phyloP scores from a whole-genome alignment of 1,140 invertebrate genomes.

The Coenobita brevimanus region DNA sequence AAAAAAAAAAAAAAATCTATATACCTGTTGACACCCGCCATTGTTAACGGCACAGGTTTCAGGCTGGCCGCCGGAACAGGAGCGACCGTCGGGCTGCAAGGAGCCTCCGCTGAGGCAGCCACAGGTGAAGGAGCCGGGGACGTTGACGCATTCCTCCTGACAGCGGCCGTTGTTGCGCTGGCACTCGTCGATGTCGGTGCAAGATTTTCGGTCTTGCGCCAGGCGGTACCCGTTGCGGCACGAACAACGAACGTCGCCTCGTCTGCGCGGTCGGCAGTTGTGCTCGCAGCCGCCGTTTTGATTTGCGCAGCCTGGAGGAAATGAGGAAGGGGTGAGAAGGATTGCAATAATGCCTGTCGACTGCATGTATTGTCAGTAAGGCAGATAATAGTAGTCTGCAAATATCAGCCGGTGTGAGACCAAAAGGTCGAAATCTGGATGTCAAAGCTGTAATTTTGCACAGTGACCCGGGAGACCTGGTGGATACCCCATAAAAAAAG shows the following conservation, averaged over 20 bases:
- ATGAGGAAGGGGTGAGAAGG: too few relatives aligned
- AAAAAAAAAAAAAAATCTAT: conserved; percentile 1
- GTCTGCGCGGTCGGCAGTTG: conserved; percentile 74
- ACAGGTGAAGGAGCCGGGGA: conserved; percentile 59
- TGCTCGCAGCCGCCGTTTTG: conserved; percentile 75
- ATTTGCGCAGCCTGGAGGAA: conserved; percentile 68
- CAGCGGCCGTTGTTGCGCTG: conserved; percentile 68
- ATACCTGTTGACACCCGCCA: conserved; percentile 63
- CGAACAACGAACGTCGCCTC: conserved; percentile 80
- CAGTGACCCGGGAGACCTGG: background rate
- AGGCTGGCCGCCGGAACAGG: conserved; percentile 82
- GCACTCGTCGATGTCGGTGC: conserved; percentile 69
- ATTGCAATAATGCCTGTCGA: too few relatives aligned
- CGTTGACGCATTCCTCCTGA: conserved; percentile 69
- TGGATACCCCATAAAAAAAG: background rate
- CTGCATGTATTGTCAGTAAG: too few relatives aligned
- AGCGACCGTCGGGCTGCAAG: conserved; percentile 79
- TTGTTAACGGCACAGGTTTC: conserved; percentile 78
- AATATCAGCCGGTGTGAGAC: background rate
- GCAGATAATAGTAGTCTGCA: too few relatives aligned
- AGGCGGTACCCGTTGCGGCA: conserved; percentile 84
- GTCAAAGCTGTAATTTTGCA: background rate
- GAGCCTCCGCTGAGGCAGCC: conserved; percentile 72
- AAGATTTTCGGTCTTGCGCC: conserved; percentile 73
- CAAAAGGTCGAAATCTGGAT: conserved; percentile 5